Base-by-base conservation (phyloP, 2,888 invertebrate species). In the Synergus itoensis region DNA sequence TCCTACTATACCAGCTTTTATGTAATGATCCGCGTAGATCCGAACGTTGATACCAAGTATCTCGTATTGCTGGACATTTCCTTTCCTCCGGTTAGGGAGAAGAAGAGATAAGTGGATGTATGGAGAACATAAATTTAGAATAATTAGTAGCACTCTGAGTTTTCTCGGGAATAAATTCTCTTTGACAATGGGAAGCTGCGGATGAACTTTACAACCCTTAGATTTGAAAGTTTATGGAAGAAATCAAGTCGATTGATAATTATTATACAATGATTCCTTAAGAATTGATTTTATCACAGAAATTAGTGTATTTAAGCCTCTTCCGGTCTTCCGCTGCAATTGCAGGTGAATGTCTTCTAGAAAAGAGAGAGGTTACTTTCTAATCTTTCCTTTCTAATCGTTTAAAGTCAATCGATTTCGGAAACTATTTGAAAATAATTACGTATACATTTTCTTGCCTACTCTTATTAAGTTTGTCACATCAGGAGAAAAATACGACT, bases 61-160 rank as follows among this genome's bases (percentile, higher is more conserved):
- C 67, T 45, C 18, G 45, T 67, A 67, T 45, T 67, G 67, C 45
- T 18, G 67, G 45, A 67, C 67, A 67, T 67, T 67, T 67, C 43
- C 67, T 67, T 67, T 67, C 12, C 67, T 67, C 21, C 67, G 67
- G 12, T 45, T 67, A 67, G 67, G 67, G 67, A 67, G 67, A 67
- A 67, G 67, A 67, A 67, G 67, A 67, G 67, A 67, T 67, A 67
- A 67, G 67, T 67, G 43, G 67, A 67, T 67, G 67, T 45, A 43
- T 67, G 43, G 67, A 67, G 45, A 21, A 67, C 67, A 67, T 67
- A 67, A 67, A 67, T 67, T 67, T 67, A 67, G 67, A 67, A 67
- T 67, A 67, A 67, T 67, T 67, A 67, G 67, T 67, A 67, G 43
- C 67, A 67, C 67, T 67, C 14, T 67, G 67, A 45, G 43, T 67